Conservation (phyloP, 2,113 vertebrate genomes). For the Sander lucioperca region DNA sequence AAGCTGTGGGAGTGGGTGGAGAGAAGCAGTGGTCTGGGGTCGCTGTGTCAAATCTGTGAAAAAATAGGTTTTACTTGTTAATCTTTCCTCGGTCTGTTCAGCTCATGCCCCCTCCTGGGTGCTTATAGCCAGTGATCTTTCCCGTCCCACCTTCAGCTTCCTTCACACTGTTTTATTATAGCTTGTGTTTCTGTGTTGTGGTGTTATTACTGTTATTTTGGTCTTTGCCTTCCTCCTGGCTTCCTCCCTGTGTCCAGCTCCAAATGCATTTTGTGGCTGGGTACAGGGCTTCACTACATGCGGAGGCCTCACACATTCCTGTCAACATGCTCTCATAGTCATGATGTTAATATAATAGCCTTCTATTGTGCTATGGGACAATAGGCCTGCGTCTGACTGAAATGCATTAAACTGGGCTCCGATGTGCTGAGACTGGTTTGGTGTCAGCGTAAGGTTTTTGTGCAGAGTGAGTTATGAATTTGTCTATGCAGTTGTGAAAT, state of each 20-base stretch:
- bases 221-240: slow-evolving; percentile 28
- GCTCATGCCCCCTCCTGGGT: slow-evolving; percentile 58
- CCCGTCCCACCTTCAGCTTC: slow-evolving; percentile 68
- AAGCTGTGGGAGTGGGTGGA: slow-evolving; percentile 65
- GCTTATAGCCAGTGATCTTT: slow-evolving; percentile 60
- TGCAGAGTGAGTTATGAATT: background rate
- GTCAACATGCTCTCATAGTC: slow-evolving; percentile 32
- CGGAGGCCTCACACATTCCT: slow-evolving; percentile 31
- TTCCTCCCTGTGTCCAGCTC: slow-evolving; percentile 35
- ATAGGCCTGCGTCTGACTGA: slow-evolving; percentile 14
- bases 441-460: background rate
- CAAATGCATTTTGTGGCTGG: slow-evolving; percentile 26
- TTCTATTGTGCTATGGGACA: slow-evolving; percentile 25
- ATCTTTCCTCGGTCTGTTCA: slow-evolving; percentile 58
- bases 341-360: slow-evolving; percentile 42
- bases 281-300: slow-evolving; percentile 10
- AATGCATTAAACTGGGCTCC: background rate
- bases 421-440: background rate
- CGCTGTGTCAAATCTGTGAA: slow-evolving; percentile 62
- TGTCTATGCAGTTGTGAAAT: background rate
- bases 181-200: slow-evolving; percentile 51
- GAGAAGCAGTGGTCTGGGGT: slow-evolving; percentile 51
- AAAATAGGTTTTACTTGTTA: slow-evolving; percentile 72
- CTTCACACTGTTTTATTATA: slow-evolving; percentile 62
- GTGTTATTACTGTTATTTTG: slow-evolving; percentile 49